Evolutionary conservation across 2,888 invertebrate genomes (phyloP).

Genomic region (Drosophila leonis): DNA sequence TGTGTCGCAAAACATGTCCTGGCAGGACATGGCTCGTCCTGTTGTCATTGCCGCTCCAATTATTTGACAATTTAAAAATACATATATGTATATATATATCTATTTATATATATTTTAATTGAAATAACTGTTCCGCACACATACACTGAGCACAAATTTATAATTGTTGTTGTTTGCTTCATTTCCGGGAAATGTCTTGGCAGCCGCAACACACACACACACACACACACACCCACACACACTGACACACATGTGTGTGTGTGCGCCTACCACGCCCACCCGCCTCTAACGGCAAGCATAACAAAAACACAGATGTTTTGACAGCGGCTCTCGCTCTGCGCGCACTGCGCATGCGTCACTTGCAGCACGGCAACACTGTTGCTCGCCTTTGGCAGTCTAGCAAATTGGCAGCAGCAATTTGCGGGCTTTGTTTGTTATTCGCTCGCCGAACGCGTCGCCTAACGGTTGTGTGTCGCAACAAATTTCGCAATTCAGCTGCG

Average conservation of each 20-base stretch:
- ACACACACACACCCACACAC: not conserved
- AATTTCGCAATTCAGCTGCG: conserved; percentile 33
- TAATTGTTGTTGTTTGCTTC: conserved; percentile 50
- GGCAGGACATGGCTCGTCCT: conserved; percentile 10
- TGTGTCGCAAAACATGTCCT: conserved; percentile 16
- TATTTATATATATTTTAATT: conserved; percentile 32
- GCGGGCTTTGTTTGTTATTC: conserved; percentile 52
- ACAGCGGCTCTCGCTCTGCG: conserved; percentile 39
- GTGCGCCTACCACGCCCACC: conserved; percentile 1
- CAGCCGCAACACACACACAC: conserved; percentile 11
- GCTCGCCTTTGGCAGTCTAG: conserved; percentile 9
- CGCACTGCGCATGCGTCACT: conserved; percentile 46
- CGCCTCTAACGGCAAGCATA: conserved; percentile 46
- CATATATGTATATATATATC: not conserved
- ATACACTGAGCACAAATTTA: conserved; percentile 28
- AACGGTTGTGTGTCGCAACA: conserved; percentile 53
- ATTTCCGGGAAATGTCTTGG: conserved; percentile 52
- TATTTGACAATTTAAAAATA: conserved; percentile 46
- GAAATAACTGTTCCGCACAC: conserved; percentile 41
- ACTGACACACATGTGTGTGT: not conserved
- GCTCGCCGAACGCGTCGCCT: conserved; percentile 61
- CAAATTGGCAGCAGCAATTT: conserved; percentile 7
- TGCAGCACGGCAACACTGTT: conserved; percentile 73
- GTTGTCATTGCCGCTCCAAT: conserved; percentile 51
- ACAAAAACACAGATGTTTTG: conserved; percentile 82